Evolutionary conservation across 2,888 invertebrate species (phyloP), one percentile per base, ranked within the genome.

Genomic region (Aphidoletes aphidimyza): DNA sequence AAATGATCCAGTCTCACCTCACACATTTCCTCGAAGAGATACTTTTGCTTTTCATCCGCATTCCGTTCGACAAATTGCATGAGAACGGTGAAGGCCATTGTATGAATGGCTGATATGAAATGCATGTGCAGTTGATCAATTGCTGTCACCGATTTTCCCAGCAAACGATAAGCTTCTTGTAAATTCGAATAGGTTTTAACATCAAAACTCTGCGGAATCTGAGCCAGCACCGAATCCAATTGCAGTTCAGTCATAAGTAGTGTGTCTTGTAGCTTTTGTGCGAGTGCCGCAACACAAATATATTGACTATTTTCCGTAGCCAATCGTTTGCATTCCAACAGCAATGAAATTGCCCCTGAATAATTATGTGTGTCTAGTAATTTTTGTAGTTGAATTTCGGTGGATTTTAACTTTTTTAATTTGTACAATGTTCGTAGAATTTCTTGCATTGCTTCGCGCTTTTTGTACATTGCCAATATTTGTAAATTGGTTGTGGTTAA

Each of bases 81-180:
- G 0, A 92, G 89, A 0, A 92, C 91, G 2, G 91, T 91, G 86
- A 92, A 92, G 0, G 96, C 94, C 0, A 94, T 93, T 86, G 94
- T 95, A 86, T 96, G 98, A 22, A 98, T 96, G 0, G 97, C 96
- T 59, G 97, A 97, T 0, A 97, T 95, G 88, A 97, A 98, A 89
- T 98, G 97, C 93, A 98, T 97, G 87, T 97, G 96, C 14, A 98
- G 90, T 89, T 98, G 85, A 36, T 98, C 98, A 93, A 98, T 95
- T 0, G 97, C 97, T 1, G 95, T 94, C 90, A 97, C 94, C 0
- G 96, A 96, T 90, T 98, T 98, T 0, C 97, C 97, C 3, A 99
- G 90, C 34, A 98, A 91, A 54, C 93, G 93, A 88, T 98, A 99
- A 0, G 98, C 98, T 86, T 93, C 93, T 88, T 97, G 95, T 0